These are phyloP conservation scores for Nasonovia ribisnigri DNA, from an alignment of 2,888 invertebrate species.

Conservation along the genomic window DNA sequence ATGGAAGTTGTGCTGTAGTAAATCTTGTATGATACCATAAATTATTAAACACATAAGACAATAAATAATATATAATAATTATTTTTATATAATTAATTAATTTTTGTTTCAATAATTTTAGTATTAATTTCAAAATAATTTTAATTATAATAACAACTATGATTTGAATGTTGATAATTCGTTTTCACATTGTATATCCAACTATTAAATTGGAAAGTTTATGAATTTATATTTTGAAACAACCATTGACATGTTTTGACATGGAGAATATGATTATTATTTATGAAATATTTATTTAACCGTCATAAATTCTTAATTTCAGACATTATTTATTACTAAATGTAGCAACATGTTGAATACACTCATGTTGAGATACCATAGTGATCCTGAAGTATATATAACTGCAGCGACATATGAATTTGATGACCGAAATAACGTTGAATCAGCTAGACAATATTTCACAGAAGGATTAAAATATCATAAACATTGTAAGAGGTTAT, in stretches of 20 bases:
- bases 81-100: no score
- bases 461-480: slow-evolving; percentile 48
- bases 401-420: slow-evolving; percentile 56
- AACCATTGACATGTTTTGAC: neutral
- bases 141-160: no score
- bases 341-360: slow-evolving; percentile 36
- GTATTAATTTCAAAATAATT: no score
- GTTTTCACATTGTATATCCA: no score
- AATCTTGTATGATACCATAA: no score
- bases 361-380: slow-evolving; percentile 42
- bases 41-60: no score
- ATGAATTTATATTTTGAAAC: no score
- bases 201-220: no score
- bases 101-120: no score
- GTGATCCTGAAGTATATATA: slow-evolving; percentile 52
- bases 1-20: neutral
- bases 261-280: neutral
- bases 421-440: slow-evolving; percentile 52
- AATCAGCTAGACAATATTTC: slow-evolving; percentile 45
- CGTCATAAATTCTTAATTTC: slow-evolving; percentile 9
- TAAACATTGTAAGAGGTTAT: slow-evolving; percentile 42
- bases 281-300: neutral
- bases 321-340: slow-evolving; percentile 49
- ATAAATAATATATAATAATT: no score
- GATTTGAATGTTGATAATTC: no score